Evolutionary conservation across 2,113 vertebrate genomes (phyloP), one percentile per base, ranked within the genome.

Genomic region (Trematomus loennbergii): DNA sequence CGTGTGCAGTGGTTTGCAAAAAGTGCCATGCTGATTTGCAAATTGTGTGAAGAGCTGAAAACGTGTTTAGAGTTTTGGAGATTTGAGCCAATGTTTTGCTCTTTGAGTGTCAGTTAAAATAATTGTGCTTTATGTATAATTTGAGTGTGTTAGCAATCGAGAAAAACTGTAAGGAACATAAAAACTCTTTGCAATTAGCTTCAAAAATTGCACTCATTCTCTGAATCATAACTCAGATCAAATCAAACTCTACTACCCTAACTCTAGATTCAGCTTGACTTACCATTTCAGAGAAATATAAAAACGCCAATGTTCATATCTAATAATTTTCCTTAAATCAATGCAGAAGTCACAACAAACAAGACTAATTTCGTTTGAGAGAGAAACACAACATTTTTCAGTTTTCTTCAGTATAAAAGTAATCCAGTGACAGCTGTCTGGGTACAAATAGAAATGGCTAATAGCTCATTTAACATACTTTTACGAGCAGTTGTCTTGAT

Each of bases 191-290:
- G 48, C 22, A 66, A 54, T 70, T 65, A 61, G 43, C 20, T 16
- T 69, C 1, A 60, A 20, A 64, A 45, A 29, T 20, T 16, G 6
- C 50, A 54, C 9, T 72, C 6, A 1, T 60, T 75, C 11, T 52
- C 49, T 43, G 25, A 75, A 65, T 46, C 58, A 40, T 55, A 48
- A 36, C 29, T 73, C 48, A 17, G 12, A 60, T 18, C 63, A 36
- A 55, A 62, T 11, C 36, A 29, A 60, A 16, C n/a, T n/a, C 25
- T 25, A 25, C 25, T 25, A 25, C 25, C 25, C 25, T 22, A 43
- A 13, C 29, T 55, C 52, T 22, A 71, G 18, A 61, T 74, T 54
- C 70, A 52, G 12, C 9, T 4, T 17, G 45, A 9, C 17, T 60
- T 12, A 40, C 29, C 4, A 29, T 18, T 22, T 48, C n/a, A 1